A percentile compares a stretch with the other conserved stretches of the same genome.
These are phyloP conservation scores for Pachyuromys duprasi DNA, from an alignment of 2,797 vertebrate species.

Conservation along the genomic window DNA sequence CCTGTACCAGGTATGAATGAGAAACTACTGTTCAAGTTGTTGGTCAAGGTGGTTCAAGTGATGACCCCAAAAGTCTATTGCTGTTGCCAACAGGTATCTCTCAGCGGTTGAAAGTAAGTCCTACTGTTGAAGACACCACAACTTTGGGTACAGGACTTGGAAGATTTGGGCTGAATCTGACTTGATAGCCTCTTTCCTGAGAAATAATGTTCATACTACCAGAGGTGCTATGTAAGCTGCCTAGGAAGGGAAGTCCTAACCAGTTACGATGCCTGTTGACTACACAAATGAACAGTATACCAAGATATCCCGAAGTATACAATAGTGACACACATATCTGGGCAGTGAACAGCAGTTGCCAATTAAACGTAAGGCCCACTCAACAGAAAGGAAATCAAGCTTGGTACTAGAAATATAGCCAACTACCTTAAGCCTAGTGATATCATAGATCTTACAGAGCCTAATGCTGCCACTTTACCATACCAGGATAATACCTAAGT, in stretches of 20 bases:
- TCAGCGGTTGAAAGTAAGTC: not conserved
- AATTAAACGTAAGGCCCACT: not conserved
- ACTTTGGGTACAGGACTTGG: not conserved
- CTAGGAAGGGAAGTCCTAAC: not conserved
- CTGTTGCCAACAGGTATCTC: not conserved
- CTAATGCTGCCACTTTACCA: not conserved
- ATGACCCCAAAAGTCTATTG: too few relatives aligned
- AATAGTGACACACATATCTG: not conserved
- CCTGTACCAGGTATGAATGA: not conserved
- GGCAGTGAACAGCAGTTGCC: not conserved
- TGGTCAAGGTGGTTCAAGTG: not conserved
- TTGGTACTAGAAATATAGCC: not conserved
- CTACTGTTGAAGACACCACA: not conserved
- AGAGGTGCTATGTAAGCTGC: not conserved
- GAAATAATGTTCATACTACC: not conserved
- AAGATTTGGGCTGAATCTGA: not conserved
- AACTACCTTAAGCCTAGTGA: not conserved
- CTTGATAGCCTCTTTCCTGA: not conserved
- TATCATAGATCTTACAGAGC: not conserved
- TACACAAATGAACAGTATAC: not conserved
- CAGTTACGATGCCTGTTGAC: not conserved
- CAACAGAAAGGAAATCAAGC: not conserved
- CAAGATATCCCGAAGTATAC: not conserved
- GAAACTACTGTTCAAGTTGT: not conserved
- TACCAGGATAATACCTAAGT: not conserved